A percentile compares a stretch with the other conserved stretches of the same genome.
These are phyloP conservation scores for Tetragonula carbonaria DNA, from an alignment of 2,888 invertebrate genomes.

Conservation along the genomic window DNA sequence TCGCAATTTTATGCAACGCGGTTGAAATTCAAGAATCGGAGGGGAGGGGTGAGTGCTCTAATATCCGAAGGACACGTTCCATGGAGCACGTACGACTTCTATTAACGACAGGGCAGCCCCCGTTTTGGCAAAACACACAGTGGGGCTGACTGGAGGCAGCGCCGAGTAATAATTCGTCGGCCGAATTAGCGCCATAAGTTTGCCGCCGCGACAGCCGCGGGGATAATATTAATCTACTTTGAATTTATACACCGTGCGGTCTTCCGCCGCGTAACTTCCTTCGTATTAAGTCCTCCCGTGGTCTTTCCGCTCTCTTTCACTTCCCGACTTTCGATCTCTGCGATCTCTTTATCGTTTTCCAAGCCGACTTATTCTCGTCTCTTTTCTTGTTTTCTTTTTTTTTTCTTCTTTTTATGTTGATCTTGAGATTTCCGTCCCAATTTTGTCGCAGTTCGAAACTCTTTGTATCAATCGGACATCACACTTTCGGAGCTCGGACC, in stretches of 20 bases:
- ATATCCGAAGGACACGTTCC: constrained; percentile 55
- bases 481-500: too few relatives aligned
- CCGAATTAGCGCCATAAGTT: constrained; percentile 84
- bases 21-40: constrained; percentile 21
- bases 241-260: constrained; percentile 80
- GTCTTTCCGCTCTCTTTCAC: constrained; percentile 50
- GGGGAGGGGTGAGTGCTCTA: constrained; percentile 7
- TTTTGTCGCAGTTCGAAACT: too few relatives aligned
- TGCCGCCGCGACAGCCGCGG: constrained; percentile 79
- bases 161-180: constrained; percentile 82
- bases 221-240: constrained; percentile 84
- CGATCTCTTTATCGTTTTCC: not conserved
- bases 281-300: constrained; percentile 58
- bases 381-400: not conserved
- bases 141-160: constrained; percentile 75
- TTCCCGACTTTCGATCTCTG: not conserved
- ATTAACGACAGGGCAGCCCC: constrained; percentile 67
- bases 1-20: not conserved
- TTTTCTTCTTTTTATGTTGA: too few relatives aligned
- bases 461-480: too few relatives aligned
- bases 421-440: too few relatives aligned
- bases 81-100: constrained; percentile 70
- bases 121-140: constrained; percentile 77
- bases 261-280: constrained; percentile 56
- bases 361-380: not conserved